A percentile compares a stretch with the other conserved stretches of the same genome.
These are phyloP conservation scores for Parapristionchus giblindavisi DNA, from an alignment of 2,888 invertebrate genomes.

Conservation along the genomic window DNA sequence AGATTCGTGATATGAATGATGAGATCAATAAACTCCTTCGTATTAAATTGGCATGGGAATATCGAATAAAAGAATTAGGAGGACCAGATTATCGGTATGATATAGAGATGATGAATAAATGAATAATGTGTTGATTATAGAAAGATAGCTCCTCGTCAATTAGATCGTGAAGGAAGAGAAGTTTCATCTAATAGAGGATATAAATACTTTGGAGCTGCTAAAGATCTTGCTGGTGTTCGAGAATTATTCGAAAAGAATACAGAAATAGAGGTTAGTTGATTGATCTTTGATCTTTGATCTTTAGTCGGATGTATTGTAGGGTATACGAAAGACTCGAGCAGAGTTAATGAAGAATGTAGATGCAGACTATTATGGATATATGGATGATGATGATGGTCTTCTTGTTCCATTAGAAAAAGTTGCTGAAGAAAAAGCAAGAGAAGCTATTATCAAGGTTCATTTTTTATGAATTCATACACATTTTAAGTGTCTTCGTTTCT, in stretches of 20 bases:
- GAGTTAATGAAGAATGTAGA: constrained; percentile 98
- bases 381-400: constrained; percentile 97
- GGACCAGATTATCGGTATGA: constrained; percentile 84
- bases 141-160: constrained; percentile 72
- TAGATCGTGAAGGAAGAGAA: constrained; percentile 91
- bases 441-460: constrained; percentile 58
- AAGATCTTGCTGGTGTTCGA: constrained; percentile 92
- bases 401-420: constrained; percentile 84
- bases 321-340: constrained; percentile 86
- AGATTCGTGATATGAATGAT: constrained; percentile 96
- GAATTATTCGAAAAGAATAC: constrained; percentile 88
- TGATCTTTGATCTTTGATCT: background rate
- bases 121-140: constrained; percentile 49
- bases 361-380: constrained; percentile 92
- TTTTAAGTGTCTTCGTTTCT: too few relatives aligned
- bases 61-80: constrained; percentile 90
- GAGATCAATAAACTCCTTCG: constrained; percentile 96
- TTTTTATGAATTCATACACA: constrained; percentile 34
- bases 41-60: constrained; percentile 87
- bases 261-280: constrained; percentile 50
- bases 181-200: constrained; percentile 97
- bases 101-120: too few relatives aligned
- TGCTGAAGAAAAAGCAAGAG: constrained; percentile 67
- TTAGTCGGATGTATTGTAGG: constrained; percentile 75
- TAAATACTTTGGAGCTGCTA: constrained; percentile 77